A percentile compares a stretch with the other conserved stretches of the same genome.
These are phyloP conservation scores for Trachymyrmex cornetzi DNA, from an alignment of 1,140 invertebrate genomes.

Conservation along the genomic window DNA sequence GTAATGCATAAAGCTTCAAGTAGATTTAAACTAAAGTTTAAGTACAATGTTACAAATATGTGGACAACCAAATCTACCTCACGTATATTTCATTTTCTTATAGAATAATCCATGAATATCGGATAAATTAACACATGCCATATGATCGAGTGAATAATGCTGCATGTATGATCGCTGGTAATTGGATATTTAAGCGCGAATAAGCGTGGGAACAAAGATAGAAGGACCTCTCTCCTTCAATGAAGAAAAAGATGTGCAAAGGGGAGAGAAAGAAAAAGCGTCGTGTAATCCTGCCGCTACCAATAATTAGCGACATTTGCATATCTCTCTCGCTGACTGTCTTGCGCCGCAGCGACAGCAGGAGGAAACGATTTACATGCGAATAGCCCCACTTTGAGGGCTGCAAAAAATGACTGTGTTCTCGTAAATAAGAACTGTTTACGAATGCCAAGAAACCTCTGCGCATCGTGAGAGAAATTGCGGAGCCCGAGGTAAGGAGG, in stretches of 20 bases:
- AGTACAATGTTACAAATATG: background rate
- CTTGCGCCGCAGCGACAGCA: constrained; percentile 45
- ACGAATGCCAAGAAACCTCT: constrained; percentile 54
- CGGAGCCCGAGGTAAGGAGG: constrained; percentile 12
- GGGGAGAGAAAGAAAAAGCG: constrained; percentile 65
- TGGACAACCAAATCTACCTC: background rate
- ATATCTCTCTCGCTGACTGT: constrained; percentile 79
- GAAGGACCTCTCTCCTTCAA: background rate
- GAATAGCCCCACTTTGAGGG: constrained; percentile 76
- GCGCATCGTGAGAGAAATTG: constrained; percentile 15
- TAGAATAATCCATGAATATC: background rate
- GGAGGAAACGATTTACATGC: constrained; percentile 83
- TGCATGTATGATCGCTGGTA: constrained; percentile 11
- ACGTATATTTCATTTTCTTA: background rate
- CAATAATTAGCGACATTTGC: constrained; percentile 86
- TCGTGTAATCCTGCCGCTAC: constrained; percentile 81
- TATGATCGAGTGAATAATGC: background rate
- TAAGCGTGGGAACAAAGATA: constrained; percentile 45
- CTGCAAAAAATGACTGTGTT: constrained; percentile 71
- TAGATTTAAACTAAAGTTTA: background rate
- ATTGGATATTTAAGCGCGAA: constrained; percentile 24
- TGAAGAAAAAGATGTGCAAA: constrained; percentile 44
- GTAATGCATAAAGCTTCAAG: background rate
- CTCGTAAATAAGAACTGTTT: constrained; percentile 81
- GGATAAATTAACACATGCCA: constrained; percentile 9